Conservation (phyloP, 37 sponge, comb jelly and placozoan genomes). For the Corticium candelabrum region DNA sequence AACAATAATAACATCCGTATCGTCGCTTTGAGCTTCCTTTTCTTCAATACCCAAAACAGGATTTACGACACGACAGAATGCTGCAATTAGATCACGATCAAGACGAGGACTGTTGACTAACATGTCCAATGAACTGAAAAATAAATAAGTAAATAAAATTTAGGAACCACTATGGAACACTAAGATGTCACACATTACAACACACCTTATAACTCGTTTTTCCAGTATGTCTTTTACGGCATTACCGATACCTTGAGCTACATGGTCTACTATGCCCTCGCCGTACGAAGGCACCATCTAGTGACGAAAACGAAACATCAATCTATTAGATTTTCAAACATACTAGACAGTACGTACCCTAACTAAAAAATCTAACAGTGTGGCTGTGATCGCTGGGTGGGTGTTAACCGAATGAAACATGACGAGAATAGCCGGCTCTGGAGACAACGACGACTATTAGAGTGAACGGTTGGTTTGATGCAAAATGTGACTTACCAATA, state of each 20-base stretch:
- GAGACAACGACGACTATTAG: background rate
- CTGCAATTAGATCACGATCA: constrained; percentile 36
- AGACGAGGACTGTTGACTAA: constrained; percentile 65
- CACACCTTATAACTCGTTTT: constrained; percentile 57
- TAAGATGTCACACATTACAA: too few species aligned
- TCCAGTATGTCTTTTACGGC: constrained; percentile 45
- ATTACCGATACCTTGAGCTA: constrained; percentile 24
- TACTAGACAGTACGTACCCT: too few species aligned
- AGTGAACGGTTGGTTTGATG: background rate
- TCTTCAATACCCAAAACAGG: background rate
- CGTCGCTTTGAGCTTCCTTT: background rate
- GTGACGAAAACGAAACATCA: too few species aligned
- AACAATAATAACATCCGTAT: background rate
- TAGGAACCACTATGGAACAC: too few species aligned
- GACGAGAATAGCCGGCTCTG: constrained; percentile 92
- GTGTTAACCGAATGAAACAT: constrained; percentile 81
- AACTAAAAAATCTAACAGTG: constrained; percentile 88
- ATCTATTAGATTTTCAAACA: too few species aligned
- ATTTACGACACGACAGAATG: background rate
- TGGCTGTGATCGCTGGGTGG: constrained; percentile 72
- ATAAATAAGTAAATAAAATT: background rate
- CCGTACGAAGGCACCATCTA: constrained; percentile 36
- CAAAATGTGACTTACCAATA: constrained; percentile 47
- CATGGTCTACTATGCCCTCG: constrained; percentile 16
- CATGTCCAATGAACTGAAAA: constrained; percentile 47